Base-by-base conservation (phyloP, 1,140 invertebrate species). In the Caenorhabditis tropicalis region DNA sequence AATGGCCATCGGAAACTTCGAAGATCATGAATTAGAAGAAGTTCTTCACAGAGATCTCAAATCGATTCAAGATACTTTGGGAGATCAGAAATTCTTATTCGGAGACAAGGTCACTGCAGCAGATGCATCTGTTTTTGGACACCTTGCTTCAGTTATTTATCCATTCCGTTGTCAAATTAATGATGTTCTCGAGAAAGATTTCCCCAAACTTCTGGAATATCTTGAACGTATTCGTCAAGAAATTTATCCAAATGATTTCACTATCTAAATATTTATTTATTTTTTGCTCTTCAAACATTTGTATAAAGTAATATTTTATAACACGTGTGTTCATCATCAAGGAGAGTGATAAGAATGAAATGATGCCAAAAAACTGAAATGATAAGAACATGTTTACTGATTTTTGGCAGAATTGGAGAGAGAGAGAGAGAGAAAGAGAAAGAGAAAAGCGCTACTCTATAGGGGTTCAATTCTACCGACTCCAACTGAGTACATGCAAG, bases 21-120 rank as follows among this genome's bases (percentile, higher is more conserved):
- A 74, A 7, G 21, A 29, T 15, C 29, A 84, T 10, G 56, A 81
- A n/a, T 16, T 81, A 21, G 21, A 81, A 19, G 46, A 46, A 9
- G 31, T 85, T 27, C 21, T 82, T 9, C 53, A 53, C 15, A 85
- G 81, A 58, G 84, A 85, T 82, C 56, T 85, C 19, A 33, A 81
- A 19, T 19, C 58, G 9, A 46, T 81, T 19, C 33, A 53, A 70
- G 53, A 82, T 46, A 24, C n/a, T 3, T 27, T 85, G 7, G 48
- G 84, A 33, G 49, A 43, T 12, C 53, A 56, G 53, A 81, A 82
- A 3, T 85, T 84, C 79, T 39, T 85, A 15, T 65, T 85, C 19
- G 84, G 84, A 85, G 84, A 85, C 51, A 70, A 85, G 21, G 46
- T 85, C 21, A 74, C 60, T 15, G 36, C 84, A n/a, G 49, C 79